These are phyloP conservation scores for Dione vanillae DNA, from an alignment of 2,888 invertebrate species.

Conservation along the genomic window DNA sequence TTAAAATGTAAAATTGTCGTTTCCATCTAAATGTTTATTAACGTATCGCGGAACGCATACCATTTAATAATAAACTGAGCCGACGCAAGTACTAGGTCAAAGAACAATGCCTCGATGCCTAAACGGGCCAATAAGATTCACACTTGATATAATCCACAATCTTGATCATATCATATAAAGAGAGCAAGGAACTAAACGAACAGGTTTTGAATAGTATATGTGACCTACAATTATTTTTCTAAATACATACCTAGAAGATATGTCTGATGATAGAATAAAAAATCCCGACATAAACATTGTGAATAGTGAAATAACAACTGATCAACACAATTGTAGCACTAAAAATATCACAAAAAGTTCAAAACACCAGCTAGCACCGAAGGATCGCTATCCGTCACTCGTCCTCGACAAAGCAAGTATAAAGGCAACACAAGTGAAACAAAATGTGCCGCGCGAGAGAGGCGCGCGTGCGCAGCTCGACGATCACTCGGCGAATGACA, in stretches of 20 bases:
- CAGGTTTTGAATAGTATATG: conserved; percentile 53
- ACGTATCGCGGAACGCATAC: conserved; percentile 47
- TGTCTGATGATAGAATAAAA: conserved; percentile 76
- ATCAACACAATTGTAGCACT: conserved; percentile 60
- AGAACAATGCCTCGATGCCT: conserved; percentile 74
- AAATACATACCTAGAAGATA: conserved; percentile 77
- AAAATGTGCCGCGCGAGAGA: conserved; percentile 68
- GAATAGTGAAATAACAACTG: conserved; percentile 58
- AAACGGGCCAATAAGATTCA: conserved; percentile 75
- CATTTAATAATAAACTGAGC: conserved; percentile 50
- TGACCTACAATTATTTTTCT: conserved; percentile 53
- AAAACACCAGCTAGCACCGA: conserved; percentile 77
- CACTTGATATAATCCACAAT: conserved; percentile 62
- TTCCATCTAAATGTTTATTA: conserved; percentile 45
- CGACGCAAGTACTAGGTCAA: conserved; percentile 69
- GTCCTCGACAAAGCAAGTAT: conserved; percentile 77
- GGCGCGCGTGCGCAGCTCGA: conserved; percentile 76
- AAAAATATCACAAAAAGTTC: conserved; percentile 74
- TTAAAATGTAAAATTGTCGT: conserved; percentile 45
- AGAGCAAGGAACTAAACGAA: conserved; percentile 57
- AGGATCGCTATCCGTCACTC: conserved; percentile 77
- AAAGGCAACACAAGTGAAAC: conserved; percentile 70
- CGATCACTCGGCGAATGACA: conserved; percentile 80
- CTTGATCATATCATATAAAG: conserved; percentile 59
- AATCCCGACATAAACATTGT: conserved; percentile 80